phyloP scores from a whole-genome alignment of 2,113 vertebrate genomes.

The Baryphthengus martii region DNA sequence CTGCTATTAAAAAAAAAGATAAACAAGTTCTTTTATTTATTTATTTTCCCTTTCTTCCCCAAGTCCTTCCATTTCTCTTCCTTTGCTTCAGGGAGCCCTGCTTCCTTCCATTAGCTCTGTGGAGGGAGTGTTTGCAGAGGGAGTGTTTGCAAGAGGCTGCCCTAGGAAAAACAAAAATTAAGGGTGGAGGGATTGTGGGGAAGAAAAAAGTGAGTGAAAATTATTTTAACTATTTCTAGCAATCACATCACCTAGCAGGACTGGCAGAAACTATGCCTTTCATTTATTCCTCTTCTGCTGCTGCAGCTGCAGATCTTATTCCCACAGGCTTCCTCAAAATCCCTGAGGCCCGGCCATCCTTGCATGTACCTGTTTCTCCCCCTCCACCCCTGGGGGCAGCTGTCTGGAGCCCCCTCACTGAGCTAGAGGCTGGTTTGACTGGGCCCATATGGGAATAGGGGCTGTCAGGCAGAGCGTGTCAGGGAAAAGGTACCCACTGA shows the following conservation, averaged over 20 bases:
- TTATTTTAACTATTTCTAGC: neutral
- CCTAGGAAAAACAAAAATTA: slow-evolving; percentile 7
- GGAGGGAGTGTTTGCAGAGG: neutral
- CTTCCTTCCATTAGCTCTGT: neutral
- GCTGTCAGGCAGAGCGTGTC: neutral
- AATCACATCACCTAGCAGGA: neutral
- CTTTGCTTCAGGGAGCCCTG: slow-evolving; percentile 25
- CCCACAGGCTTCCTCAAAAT: neutral
- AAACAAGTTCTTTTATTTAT: slow-evolving; percentile 60
- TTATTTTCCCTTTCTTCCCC: slow-evolving; percentile 16
- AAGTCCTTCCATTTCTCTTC: slow-evolving; percentile 45
- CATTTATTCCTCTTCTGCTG: neutral
- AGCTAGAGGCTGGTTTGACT: neutral
- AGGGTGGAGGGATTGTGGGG: neutral
- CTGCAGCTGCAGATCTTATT: neutral
- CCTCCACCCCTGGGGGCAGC: neutral
- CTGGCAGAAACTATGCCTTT: neutral
- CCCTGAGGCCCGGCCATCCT: neutral
- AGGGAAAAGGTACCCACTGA: neutral
- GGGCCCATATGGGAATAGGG: neutral
- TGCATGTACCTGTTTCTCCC: neutral
- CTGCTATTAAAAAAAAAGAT: slow-evolving; percentile 61
- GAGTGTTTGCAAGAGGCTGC: neutral
- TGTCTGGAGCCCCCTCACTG: neutral
- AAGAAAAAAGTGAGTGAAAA: neutral